Conservation (phyloP, 2,888 invertebrate genomes). For the Stegophylla sp. region DNA sequence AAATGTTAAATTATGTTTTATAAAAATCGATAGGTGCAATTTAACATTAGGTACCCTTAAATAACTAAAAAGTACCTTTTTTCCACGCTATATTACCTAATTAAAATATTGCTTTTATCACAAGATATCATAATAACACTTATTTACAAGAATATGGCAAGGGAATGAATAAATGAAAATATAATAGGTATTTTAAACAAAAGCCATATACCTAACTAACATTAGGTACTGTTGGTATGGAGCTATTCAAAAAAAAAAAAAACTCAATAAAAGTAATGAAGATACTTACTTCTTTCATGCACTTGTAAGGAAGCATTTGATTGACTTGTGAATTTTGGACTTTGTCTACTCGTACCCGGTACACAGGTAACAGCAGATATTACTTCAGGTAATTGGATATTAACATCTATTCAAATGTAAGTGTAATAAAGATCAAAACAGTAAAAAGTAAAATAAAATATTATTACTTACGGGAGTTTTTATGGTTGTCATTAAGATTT, state of each 20-base stretch:
- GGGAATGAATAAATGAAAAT: no score
- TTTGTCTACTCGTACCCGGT: conserved; percentile 47
- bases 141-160: no score
- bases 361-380: conserved; percentile 38
- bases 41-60: no score
- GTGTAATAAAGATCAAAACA: background rate
- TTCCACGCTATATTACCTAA: no score
- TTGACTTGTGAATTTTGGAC: conserved; percentile 27
- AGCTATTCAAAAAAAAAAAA: no score
- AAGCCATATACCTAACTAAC: background rate
- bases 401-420: background rate
- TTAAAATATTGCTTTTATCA: no score
- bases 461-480: background rate
- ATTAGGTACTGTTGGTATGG: no score
- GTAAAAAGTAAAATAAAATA: background rate
- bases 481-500: conserved; percentile 22
- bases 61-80: no score
- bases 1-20: no score
- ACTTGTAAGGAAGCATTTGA: conserved; percentile 1
- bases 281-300: conserved; percentile 25
- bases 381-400: conserved; percentile 19
- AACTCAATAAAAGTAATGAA: no score
- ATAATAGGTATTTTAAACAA: background rate
- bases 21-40: no score
- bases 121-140: no score